Conservation (phyloP, 2,113 vertebrate genomes). For the Gymnarchus niloticus region DNA sequence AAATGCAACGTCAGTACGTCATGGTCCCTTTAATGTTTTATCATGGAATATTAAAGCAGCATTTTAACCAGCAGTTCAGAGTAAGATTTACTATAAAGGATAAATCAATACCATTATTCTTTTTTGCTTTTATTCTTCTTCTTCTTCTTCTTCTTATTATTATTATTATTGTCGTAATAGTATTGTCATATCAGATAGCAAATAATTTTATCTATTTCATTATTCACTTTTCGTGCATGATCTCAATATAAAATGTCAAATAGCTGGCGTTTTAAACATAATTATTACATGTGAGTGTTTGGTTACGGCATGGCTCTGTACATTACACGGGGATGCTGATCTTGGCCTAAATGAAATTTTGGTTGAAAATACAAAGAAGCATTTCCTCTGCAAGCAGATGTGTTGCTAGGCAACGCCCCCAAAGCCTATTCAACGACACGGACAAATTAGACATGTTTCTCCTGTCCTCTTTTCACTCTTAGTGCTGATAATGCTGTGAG, state of each 20-base stretch:
- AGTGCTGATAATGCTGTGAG: conserved; percentile 8
- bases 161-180: background rate
- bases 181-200: too few relatives aligned
- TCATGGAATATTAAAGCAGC: background rate
- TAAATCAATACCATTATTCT: background rate
- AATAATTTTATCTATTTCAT: too few relatives aligned
- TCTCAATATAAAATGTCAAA: background rate
- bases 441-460: conserved; percentile 22
- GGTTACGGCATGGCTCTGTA: background rate
- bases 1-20: background rate
- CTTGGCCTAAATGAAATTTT: conserved; percentile 14
- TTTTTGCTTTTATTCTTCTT: background rate
- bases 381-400: conserved; percentile 27
- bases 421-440: conserved; percentile 33
- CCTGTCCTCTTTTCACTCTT: background rate
- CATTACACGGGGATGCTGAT: background rate
- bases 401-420: conserved; percentile 43
- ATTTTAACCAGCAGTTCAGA: background rate
- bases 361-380: conserved; percentile 23
- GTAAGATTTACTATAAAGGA: background rate
- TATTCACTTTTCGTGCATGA: background rate
- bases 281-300: background rate
- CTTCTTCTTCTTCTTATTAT: background rate
- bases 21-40: background rate
- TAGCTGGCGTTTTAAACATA: background rate